Conservation (phyloP, 2,113 vertebrate species). For the Bubo blakistoni region DNA sequence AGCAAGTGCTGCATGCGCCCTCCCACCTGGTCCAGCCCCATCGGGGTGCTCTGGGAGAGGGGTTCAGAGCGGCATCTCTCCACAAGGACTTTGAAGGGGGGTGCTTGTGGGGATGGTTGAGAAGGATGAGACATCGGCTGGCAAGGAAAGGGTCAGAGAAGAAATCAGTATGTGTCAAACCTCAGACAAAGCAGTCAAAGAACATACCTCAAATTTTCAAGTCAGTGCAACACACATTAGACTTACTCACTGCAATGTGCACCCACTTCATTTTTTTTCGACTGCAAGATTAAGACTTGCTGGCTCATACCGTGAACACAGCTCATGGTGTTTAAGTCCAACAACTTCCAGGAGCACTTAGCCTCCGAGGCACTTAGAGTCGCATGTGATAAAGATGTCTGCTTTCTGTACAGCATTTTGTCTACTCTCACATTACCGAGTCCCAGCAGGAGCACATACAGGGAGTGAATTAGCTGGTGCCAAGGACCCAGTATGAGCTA, state of each 20-base stretch:
- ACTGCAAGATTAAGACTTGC: background rate
- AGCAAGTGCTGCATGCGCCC: constrained; percentile 74
- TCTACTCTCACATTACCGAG: background rate
- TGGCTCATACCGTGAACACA: background rate
- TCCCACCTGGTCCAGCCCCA: constrained; percentile 72
- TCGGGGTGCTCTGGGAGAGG: constrained; percentile 78
- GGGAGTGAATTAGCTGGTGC: background rate
- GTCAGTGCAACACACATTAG: background rate
- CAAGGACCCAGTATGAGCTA: fast-evolving
- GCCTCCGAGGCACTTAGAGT: background rate
- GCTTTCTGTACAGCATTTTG: background rate
- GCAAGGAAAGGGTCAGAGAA: constrained; percentile 45
- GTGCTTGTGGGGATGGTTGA: constrained; percentile 74
- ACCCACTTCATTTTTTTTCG: fast-evolving
- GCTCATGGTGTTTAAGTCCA: background rate
- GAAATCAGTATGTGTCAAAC: background rate
- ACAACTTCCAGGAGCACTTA: background rate
- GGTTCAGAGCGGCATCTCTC: constrained; percentile 84
- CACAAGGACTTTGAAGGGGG: constrained; percentile 79
- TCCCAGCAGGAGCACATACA: background rate
- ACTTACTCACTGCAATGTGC: background rate
- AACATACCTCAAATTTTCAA: fast-evolving
- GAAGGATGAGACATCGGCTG: constrained; percentile 77
- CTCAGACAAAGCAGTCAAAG: background rate
- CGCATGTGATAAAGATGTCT: fast-evolving